phyloP scores from a whole-genome alignment of 2,113 vertebrate genomes.

The Ranitomeya variabilis region DNA sequence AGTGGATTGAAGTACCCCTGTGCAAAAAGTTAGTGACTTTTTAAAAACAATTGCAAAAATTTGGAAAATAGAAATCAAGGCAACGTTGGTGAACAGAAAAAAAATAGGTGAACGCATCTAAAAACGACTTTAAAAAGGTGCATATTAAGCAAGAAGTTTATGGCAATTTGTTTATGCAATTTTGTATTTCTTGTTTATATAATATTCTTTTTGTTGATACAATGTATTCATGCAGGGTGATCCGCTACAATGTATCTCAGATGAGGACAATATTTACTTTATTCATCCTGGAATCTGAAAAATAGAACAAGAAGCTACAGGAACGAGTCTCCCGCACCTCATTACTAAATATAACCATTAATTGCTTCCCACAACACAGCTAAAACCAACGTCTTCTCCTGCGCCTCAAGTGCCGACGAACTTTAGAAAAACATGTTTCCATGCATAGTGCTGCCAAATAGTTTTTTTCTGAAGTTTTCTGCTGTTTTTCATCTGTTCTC shows the following conservation, averaged over 20 bases:
- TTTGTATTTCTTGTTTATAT: too few relatives aligned
- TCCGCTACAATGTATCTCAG: neutral
- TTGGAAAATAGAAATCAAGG: too few relatives aligned
- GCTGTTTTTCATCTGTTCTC: neutral
- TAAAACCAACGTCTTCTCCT: neutral
- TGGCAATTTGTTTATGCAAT: too few relatives aligned
- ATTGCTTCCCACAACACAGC: neutral
- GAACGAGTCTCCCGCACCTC: slow-evolving; percentile 3
- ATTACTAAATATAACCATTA: slow-evolving; percentile 7
- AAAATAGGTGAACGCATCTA: too few relatives aligned
- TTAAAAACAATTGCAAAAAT: too few relatives aligned
- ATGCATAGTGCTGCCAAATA: neutral
- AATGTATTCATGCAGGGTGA: neutral
- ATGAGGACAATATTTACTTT: neutral
- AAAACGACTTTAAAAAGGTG: too few relatives aligned
- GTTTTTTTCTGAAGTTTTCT: neutral
- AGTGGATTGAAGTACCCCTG: too few relatives aligned
- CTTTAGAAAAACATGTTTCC: neutral
- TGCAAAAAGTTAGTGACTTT: too few relatives aligned
- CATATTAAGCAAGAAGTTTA: too few relatives aligned
- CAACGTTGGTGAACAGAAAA: too few relatives aligned
- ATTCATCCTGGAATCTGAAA: neutral
- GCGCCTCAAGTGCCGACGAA: neutral
- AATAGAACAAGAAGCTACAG: neutral
- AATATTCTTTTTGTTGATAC: neutral